Base-by-base conservation (phyloP, 2,113 vertebrate genomes). In the Odontophorus gujanensis region DNA sequence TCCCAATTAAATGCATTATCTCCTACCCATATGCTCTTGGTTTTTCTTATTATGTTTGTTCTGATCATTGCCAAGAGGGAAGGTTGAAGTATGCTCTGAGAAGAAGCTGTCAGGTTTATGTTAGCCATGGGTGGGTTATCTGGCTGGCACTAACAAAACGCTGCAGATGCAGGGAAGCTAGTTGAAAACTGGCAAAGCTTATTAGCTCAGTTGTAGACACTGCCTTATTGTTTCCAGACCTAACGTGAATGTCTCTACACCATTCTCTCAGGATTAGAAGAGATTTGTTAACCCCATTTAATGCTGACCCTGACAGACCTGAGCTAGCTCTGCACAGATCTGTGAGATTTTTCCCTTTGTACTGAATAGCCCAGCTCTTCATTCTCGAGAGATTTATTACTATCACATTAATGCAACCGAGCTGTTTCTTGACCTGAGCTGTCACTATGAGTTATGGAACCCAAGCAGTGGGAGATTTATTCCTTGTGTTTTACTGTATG, bases 21-120 rank as follows among this genome's bases (percentile, higher is more conserved):
- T 94, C 63, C 74, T 94, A 36, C 38, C 82, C 93, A 87, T 84
- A 87, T 89, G 86, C 7, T 89, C 38, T 85, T 72, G 55, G 4
- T 34, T 94, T 92, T 95, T 25, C 55, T 83, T 83, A 76, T 75
- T 79, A 85, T 55, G 47, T 95, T 94, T 90, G 81, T 55, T 92
- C 95, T 81, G 43, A 40, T 40, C 16, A 11, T 68, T 95, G 20
- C 67, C 85, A 63, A 53, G 51, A 62, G 24, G 82, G 38, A 92
- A 72, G 26, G 24, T 82, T 95, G 63, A 63, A 75, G 58, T 4
- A 45, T 2, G 6, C 42, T 90, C 78, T 72, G 42, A 47, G 51
- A 61, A 73, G 59, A 68, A 40, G 30, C 34, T 16, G 9, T 55
- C 25, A 69, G 9, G 34, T 87, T 84, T 77, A 45, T 45, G 5